Base-by-base conservation (phyloP, 2,888 invertebrate genomes). In the Octodonta nipae region DNA sequence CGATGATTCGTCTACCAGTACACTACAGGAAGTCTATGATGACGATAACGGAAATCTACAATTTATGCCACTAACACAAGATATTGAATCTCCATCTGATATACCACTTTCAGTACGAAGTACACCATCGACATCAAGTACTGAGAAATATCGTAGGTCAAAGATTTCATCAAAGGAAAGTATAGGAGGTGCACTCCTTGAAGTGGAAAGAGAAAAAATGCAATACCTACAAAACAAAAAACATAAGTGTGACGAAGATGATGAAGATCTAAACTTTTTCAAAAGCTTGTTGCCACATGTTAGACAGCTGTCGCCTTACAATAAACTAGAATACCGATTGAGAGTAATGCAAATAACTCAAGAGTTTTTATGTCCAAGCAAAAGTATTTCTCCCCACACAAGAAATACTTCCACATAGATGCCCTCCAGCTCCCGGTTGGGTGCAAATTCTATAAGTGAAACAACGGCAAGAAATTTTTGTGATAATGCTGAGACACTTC, bases 201-300 rank as follows among this genome's bases (percentile, higher is more conserved):
- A 20, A 7, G n/a, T 20, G 7, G 20, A 20, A 20, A 20, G n/a
- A 20, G n/a, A 6, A n/a, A 20, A 20, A 20, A 20, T 20, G 20
- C 20, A 20, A 20, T 20, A 20, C 20, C 20, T 20, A 7, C 6
- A 20, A 20, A n/a, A 20, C 6, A 20, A 20, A 20, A 20, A n/a
- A 7, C 20, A 20, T 7, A 20, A 20, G n/a, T 20, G 6, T 7
- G 6, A 6, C 6, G 20, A 20, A 20, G 20, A 20, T 6, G 20
- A 20, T 20, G 20, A 20, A 6, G 20, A 20, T 20, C n/a, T 20
- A n/a, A 20, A 20, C n/a, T 20, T 20, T 20, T 20, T 20, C n/a
- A 20, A 20, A 20, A 20, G 20, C 20, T 7, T 20, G 6, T 6
- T 20, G 20, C 20, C 20, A 20, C 6, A n/a, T 20, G n/a, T 20